A percentile compares a stretch with the other conserved stretches of the same genome.
Conservation (phyloP, 1,140 invertebrate species). For the Drosophila sp. region DNA sequence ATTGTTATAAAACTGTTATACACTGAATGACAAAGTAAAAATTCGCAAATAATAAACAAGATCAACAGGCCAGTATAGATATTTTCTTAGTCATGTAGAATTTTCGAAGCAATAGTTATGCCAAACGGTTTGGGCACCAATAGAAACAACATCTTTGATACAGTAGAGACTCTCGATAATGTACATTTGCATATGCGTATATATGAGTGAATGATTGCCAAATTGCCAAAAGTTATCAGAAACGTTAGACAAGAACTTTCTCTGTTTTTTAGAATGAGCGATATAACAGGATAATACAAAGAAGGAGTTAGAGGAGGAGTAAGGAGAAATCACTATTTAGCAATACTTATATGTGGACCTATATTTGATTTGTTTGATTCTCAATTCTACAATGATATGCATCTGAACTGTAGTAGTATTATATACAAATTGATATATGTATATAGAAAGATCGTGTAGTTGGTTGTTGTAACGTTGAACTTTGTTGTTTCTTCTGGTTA, state of each 20-base stretch:
- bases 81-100: background rate
- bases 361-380: slow-evolving; percentile 4
- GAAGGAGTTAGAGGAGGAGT: background rate
- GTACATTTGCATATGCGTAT: background rate
- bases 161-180: slow-evolving; percentile 21
- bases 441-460: slow-evolving; percentile 25
- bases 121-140: slow-evolving; percentile 24
- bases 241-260: background rate
- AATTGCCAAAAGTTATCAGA: background rate
- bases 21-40: background rate
- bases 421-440: slow-evolving; percentile 35
- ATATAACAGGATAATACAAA: background rate
- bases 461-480: slow-evolving; percentile 23
- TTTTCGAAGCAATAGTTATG: slow-evolving; percentile 7
- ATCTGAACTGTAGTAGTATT: slow-evolving; percentile 38
- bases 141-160: slow-evolving; percentile 38
- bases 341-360: background rate
- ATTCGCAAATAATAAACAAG: slow-evolving; percentile 13
- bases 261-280: background rate
- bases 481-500: slow-evolving; percentile 18
- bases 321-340: background rate
- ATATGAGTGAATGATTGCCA: background rate
- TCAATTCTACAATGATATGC: slow-evolving; percentile 46
- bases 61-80: slow-evolving; percentile 28
- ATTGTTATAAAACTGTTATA: background rate